These are phyloP conservation scores for Magallana ariakensis DNA, from an alignment of 1,140 invertebrate genomes.

Conservation along the genomic window DNA sequence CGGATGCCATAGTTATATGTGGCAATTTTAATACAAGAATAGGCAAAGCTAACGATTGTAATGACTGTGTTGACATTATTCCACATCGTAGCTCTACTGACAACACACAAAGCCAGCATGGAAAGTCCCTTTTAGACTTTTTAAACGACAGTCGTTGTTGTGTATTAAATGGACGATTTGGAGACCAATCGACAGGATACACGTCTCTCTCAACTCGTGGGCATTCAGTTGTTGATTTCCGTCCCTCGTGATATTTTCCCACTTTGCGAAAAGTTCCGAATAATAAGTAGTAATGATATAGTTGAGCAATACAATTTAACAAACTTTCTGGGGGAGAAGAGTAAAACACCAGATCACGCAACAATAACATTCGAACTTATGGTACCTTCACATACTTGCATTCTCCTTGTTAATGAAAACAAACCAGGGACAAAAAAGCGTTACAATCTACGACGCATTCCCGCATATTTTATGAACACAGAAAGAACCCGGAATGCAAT, in stretches of 20 bases:
- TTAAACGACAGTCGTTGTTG: conserved; percentile 41
- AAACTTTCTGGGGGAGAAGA: too few species aligned
- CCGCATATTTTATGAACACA: neutral
- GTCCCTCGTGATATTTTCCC: too few species aligned
- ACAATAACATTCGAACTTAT: too few species aligned
- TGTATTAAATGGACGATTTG: conserved; percentile 41
- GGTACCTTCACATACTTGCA: too few species aligned
- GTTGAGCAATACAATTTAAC: conserved; percentile 11
- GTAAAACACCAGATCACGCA: too few species aligned
- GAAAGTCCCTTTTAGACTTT: conserved; percentile 20
- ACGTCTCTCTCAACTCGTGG: conserved; percentile 39
- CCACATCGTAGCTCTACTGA: neutral
- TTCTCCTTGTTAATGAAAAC: too few species aligned
- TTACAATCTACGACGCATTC: neutral
- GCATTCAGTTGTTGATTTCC: too few species aligned
- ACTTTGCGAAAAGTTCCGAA: too few species aligned
- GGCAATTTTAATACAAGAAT: conserved; percentile 51
- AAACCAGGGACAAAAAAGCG: too few species aligned
- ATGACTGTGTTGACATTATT: conserved; percentile 40
- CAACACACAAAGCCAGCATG: neutral
- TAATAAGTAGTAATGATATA: too few species aligned
- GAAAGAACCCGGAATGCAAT: neutral
- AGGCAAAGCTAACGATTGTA: conserved; percentile 29
- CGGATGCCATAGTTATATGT: conserved; percentile 40
- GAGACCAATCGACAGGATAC: neutral